Conservation (phyloP, 2,888 invertebrate genomes). For the Pteria penguin region DNA sequence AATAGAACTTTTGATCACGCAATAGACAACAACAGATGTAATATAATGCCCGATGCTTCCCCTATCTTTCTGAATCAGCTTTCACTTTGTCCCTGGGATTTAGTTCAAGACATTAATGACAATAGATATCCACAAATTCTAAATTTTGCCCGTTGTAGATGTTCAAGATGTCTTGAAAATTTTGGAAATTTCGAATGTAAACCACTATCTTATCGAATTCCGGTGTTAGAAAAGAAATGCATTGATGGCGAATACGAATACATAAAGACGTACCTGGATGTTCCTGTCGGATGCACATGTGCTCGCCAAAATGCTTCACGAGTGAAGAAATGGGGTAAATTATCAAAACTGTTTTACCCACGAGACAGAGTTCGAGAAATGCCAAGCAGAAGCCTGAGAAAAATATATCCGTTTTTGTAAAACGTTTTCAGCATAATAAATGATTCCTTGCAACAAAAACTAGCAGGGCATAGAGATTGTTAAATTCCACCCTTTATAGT, state of each 20-base stretch:
- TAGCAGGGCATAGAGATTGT: too few species aligned
- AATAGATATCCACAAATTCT: conserved; percentile 38
- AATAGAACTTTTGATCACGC: conserved; percentile 8
- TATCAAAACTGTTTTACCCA: too few species aligned
- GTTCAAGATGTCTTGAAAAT: conserved; percentile 35
- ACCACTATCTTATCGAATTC: conserved; percentile 41
- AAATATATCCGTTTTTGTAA: too few species aligned
- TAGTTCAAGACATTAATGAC: conserved; percentile 38
- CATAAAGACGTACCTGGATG: conserved; percentile 37
- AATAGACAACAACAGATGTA: conserved; percentile 30
- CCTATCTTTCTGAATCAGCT: conserved; percentile 39
- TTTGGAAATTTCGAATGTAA: conserved; percentile 32
- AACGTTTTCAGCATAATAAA: too few species aligned
- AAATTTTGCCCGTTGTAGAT: conserved; percentile 40
- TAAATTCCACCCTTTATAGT: too few species aligned
- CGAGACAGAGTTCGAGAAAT: too few species aligned
- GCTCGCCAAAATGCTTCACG: conserved; percentile 24
- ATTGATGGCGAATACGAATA: conserved; percentile 25
- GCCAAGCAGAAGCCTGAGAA: too few species aligned
- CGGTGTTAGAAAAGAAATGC: conserved; percentile 35
- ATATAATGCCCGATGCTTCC: conserved; percentile 12
- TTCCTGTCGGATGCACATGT: conserved; percentile 41
- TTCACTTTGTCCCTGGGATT: conserved; percentile 45
- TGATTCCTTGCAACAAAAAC: too few species aligned
- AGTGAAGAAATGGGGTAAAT: too few species aligned